These are phyloP conservation scores for Henicopernis longicauda DNA, from an alignment of 2,113 vertebrate species.

Conservation along the genomic window DNA sequence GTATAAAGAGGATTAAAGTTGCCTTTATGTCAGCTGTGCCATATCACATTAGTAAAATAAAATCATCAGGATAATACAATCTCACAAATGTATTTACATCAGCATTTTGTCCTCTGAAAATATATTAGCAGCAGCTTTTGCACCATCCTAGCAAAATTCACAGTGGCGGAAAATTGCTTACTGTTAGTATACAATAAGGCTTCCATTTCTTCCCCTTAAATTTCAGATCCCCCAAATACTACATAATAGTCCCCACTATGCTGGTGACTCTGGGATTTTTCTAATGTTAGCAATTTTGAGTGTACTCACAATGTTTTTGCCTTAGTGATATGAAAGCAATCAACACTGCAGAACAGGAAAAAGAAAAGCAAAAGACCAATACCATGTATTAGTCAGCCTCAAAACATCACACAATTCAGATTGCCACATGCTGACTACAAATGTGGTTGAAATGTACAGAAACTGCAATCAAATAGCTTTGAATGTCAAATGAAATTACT, in stretches of 20 bases:
- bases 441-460: constrained; percentile 56
- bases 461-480: constrained; percentile 49
- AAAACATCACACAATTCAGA: constrained; percentile 31
- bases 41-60: not conserved
- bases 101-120: not conserved
- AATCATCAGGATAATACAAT: not conserved
- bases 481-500: constrained; percentile 75
- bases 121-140: not conserved
- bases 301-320: constrained; percentile 17
- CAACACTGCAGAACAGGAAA: not conserved
- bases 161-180: not conserved
- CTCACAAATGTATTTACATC: not conserved
- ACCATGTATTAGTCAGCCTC: not conserved
- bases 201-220: not conserved
- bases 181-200: not conserved
- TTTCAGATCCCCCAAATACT: not conserved
- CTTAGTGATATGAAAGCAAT: constrained; percentile 48
- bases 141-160: not conserved
- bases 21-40: not conserved
- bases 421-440: constrained; percentile 47
- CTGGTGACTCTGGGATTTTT: not conserved
- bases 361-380: constrained; percentile 14
- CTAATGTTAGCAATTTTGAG: constrained; percentile 29
- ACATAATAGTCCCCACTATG: constrained; percentile 9
- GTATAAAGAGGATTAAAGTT: not conserved